Evolutionary conservation across 2,888 invertebrate genomes (phyloP).

Genomic region (Drosophila parthenogenetica): DNA sequence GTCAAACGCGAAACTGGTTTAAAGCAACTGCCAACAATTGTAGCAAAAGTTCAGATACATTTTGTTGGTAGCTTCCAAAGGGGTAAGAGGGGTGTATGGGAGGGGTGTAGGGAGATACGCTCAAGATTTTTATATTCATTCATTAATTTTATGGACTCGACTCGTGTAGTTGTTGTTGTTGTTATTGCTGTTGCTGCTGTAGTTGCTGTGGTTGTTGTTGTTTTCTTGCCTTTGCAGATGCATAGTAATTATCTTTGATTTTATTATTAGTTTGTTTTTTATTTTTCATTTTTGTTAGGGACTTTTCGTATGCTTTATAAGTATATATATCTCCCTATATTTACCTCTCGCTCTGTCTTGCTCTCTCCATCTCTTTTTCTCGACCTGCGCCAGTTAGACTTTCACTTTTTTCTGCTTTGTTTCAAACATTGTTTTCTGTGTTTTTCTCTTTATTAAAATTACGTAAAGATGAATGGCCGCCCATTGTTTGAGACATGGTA

Average conservation of each 20-base stretch:
- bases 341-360: background rate
- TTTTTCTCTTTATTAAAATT: constrained; percentile 61
- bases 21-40: constrained; percentile 63
- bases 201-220: constrained; percentile 1
- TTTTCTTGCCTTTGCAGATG: constrained; percentile 45
- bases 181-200: background rate
- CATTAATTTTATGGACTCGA: constrained; percentile 60
- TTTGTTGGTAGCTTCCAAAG: constrained; percentile 10
- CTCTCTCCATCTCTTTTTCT: background rate
- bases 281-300: constrained; percentile 27
- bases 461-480: constrained; percentile 79
- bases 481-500: constrained; percentile 59
- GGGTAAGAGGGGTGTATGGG: background rate
- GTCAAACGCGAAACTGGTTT: constrained; percentile 62
- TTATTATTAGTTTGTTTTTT: constrained; percentile 13
- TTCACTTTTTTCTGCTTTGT: constrained; percentile 76
- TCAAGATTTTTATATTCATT: constrained; percentile 58
- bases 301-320: constrained; percentile 21
- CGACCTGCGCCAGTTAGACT: constrained; percentile 55
- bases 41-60: constrained; percentile 48
- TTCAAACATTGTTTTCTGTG: constrained; percentile 58
- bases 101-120: background rate
- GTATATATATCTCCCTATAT: background rate
- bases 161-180: background rate
- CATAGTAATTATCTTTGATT: constrained; percentile 62